phyloP scores from a whole-genome alignment of 23 tunicate genomes.

The Oikopleura dioica region DNA sequence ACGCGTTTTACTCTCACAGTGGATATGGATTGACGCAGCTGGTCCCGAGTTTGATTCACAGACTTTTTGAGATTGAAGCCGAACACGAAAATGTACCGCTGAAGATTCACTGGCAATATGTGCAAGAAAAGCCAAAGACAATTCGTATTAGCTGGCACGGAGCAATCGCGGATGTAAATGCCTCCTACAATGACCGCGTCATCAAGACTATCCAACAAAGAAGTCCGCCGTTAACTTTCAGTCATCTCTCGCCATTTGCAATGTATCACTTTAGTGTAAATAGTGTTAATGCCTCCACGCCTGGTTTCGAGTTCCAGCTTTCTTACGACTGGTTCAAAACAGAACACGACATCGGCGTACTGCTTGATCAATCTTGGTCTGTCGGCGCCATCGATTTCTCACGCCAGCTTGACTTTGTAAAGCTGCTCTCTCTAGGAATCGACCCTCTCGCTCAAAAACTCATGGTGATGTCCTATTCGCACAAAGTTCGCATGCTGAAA shows the following conservation, averaged over 20 bases:
- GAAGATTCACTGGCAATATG: not conserved
- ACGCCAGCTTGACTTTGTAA: not conserved
- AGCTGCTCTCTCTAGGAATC: not conserved
- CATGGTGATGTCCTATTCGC: not conserved
- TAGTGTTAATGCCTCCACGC: too few species aligned
- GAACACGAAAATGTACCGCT: not conserved
- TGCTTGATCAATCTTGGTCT: not conserved
- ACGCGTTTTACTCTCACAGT: not conserved
- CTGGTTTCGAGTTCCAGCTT: too few species aligned
- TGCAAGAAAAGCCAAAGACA: not conserved
- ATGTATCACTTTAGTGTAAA: too few species aligned
- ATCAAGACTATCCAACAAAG: too few species aligned
- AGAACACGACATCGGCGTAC: not conserved
- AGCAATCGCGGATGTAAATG: too few species aligned
- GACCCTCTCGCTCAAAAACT: not conserved
- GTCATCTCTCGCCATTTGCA: too few species aligned
- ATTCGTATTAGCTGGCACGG: too few species aligned
- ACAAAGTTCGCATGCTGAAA: not conserved
- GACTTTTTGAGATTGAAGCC: not conserved
- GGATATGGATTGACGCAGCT: not conserved
- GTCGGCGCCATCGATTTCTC: not conserved
- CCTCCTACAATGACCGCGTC: too few species aligned
- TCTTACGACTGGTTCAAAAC: not conserved
- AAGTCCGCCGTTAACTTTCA: too few species aligned
- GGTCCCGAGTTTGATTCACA: not conserved